Percentiles rank a stretch among this genome's conserved stretches.
phyloP scores from a whole-genome alignment of 2,888 invertebrate species.

The Cephus pygmeus region DNA sequence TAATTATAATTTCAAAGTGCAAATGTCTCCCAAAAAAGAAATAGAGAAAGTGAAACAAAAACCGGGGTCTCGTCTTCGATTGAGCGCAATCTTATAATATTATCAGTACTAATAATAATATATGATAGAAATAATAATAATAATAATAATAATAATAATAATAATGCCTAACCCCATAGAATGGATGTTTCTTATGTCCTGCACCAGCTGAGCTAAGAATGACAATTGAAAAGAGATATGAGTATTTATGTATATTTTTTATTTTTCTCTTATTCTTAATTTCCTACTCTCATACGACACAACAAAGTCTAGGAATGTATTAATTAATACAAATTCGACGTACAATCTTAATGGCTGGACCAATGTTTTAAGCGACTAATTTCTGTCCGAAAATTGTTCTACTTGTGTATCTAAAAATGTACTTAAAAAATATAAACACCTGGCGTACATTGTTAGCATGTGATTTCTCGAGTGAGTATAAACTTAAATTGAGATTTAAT shows the following conservation, averaged over 20 bases:
- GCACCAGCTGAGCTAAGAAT: constrained; percentile 10
- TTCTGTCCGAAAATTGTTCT: background rate
- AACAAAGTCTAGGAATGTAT: background rate
- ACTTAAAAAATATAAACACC: background rate
- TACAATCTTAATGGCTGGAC: background rate
- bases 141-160: constrained; percentile 9
- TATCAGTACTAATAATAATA: background rate
- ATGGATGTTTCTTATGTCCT: constrained; percentile 13
- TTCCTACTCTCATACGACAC: background rate
- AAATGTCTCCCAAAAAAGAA: background rate
- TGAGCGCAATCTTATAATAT: background rate
- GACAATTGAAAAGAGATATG: constrained; percentile 9
- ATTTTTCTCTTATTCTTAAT: constrained; percentile 6
- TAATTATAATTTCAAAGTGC: background rate
- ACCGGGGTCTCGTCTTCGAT: too few relatives aligned
- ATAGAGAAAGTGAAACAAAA: background rate
- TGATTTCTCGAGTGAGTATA: background rate
- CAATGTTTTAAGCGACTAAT: constrained; percentile 11
- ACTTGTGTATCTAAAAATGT: background rate
- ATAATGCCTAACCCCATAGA: constrained; percentile 21
- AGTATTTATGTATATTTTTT: constrained; percentile 7
- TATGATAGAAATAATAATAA: background rate
- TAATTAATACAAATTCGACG: background rate
- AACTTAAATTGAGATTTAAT: background rate
- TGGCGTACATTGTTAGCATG: background rate